Evolutionary conservation across 2,113 vertebrate species (phyloP).

Genomic region (Empidonax traillii): DNA sequence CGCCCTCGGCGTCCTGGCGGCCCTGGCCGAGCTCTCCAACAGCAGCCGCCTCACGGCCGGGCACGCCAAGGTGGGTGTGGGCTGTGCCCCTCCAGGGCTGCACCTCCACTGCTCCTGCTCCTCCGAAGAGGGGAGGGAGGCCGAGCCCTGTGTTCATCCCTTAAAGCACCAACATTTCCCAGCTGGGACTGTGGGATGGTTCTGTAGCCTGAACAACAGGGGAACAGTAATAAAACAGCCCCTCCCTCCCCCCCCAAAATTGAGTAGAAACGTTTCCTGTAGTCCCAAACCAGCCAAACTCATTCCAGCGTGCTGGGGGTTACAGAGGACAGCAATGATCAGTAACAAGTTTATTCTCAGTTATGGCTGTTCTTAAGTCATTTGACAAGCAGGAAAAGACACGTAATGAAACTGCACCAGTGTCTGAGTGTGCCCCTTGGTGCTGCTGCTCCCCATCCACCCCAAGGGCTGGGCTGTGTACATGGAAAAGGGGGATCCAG

Average conservation of each 20-base stretch:
- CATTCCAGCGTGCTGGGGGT: accelerated
- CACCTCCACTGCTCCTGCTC: neutral
- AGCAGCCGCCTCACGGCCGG: conserved; percentile 75
- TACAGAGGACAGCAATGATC: neutral
- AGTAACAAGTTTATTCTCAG: neutral
- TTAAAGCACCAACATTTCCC: accelerated
- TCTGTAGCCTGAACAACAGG: neutral
- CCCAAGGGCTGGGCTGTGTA: accelerated
- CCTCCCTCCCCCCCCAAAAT: accelerated
- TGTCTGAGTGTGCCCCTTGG: accelerated
- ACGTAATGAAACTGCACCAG: neutral
- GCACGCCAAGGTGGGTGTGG: conserved; percentile 74
- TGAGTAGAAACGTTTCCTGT: neutral
- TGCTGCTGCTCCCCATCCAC: neutral
- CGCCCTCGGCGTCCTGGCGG: conserved; percentile 72
- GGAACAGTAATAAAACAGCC: accelerated
- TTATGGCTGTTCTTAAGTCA: neutral
- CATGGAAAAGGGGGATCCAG: accelerated
- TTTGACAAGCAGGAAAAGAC: neutral
- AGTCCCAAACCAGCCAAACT: neutral
- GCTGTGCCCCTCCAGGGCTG: neutral
- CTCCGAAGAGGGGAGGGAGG: neutral
- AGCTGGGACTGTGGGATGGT: no score
- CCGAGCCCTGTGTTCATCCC: neutral
- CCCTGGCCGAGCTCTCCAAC: conserved; percentile 79